Conservation (phyloP, 1,140 invertebrate genomes). For the Drosophila truncata region DNA sequence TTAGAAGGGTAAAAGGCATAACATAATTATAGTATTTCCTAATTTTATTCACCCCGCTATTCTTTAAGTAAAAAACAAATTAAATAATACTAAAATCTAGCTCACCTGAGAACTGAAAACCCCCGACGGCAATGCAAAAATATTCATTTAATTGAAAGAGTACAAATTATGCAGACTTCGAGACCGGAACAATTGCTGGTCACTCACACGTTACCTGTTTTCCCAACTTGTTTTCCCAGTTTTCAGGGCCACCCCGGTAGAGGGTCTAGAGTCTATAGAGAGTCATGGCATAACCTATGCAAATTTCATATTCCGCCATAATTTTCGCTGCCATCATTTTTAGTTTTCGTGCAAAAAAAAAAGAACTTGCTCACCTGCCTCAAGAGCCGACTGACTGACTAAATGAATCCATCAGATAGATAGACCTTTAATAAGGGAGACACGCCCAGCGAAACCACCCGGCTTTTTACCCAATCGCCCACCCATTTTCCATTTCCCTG, state of each 20-base stretch:
- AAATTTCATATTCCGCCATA: slow-evolving; percentile 47
- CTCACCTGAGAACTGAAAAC: background rate
- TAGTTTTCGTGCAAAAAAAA: slow-evolving; percentile 4
- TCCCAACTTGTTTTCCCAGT: slow-evolving; percentile 12
- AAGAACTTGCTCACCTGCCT: slow-evolving; percentile 32
- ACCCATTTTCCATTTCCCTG: slow-evolving; percentile 10
- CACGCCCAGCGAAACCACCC: slow-evolving; percentile 41
- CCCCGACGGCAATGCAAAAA: slow-evolving; percentile 50
- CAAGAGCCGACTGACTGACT: slow-evolving; percentile 11
- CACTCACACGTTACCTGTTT: slow-evolving; percentile 40
- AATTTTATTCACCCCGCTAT: accelerated
- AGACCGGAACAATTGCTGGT: slow-evolving; percentile 17
- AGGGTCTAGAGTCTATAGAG: slow-evolving; percentile 4
- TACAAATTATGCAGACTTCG: background rate
- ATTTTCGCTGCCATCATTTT: slow-evolving; percentile 22
- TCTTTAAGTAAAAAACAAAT: background rate
- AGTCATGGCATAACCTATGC: slow-evolving; percentile 20
- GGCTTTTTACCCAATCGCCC: slow-evolving; percentile 22
- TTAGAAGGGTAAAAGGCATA: too few species aligned
- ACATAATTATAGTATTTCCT: too few species aligned
- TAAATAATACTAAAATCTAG: background rate
- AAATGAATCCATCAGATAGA: slow-evolving; percentile 50
- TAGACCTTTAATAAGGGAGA: slow-evolving; percentile 36
- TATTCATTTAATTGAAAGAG: background rate
- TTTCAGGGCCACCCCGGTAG: slow-evolving; percentile 33